A percentile compares a stretch with the other conserved stretches of the same genome.
Evolutionary conservation across 2,888 invertebrate genomes (phyloP).

Genomic region (Rhamnusium bicolor): DNA sequence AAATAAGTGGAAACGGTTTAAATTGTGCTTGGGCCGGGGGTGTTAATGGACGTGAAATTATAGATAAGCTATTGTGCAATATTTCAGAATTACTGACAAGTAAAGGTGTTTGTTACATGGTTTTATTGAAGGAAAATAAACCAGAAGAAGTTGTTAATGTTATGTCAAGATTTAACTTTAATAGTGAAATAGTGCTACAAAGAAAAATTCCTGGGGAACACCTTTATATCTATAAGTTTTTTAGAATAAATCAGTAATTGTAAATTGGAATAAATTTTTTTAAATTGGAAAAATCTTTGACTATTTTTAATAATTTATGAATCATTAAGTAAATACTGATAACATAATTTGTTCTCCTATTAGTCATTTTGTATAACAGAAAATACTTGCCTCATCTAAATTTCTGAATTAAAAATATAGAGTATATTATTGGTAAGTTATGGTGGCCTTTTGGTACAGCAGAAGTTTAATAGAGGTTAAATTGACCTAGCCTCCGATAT

Average conservation of each 20-base stretch:
- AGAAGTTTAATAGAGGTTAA: no score
- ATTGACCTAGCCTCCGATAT: no score
- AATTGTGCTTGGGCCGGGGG: constrained; percentile 88
- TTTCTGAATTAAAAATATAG: no score
- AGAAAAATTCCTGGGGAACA: constrained; percentile 90
- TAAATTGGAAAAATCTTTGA: neutral
- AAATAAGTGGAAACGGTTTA: constrained; percentile 76
- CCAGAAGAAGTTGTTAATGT: constrained; percentile 79
- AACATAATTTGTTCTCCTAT: neutral
- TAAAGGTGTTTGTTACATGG: constrained; percentile 88
- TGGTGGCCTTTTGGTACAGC: no score
- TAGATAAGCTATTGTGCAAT: constrained; percentile 80
- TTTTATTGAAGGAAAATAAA: constrained; percentile 92
- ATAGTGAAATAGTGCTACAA: constrained; percentile 77
- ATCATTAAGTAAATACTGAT: neutral
- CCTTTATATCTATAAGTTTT: constrained; percentile 86
- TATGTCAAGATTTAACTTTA: constrained; percentile 76
- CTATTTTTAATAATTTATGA: neutral
- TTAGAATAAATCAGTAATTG: constrained; percentile 24
- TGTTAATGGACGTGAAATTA: constrained; percentile 82
- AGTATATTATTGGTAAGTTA: no score
- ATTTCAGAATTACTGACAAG: constrained; percentile 82
- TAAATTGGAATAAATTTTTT: no score
- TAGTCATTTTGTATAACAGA: neutral
- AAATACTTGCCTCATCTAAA: neutral